Evolutionary conservation across 2,797 vertebrate genomes (phyloP).

Genomic region (Crossoptilon crossoptilon): DNA sequence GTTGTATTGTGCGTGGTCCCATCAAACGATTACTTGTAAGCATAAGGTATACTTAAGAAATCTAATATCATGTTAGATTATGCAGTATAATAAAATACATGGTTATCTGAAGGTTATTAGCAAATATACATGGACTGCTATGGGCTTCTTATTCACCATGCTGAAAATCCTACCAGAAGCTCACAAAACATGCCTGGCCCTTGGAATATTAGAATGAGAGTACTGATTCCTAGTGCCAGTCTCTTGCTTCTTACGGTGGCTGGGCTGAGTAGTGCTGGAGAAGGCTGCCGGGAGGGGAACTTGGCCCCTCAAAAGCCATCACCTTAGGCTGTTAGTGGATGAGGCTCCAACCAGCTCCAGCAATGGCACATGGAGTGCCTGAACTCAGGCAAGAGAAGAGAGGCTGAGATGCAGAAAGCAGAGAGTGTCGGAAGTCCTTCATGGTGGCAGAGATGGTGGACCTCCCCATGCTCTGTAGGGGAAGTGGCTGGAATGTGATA

Average conservation of each 20-base stretch:
- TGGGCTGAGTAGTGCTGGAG: not conserved
- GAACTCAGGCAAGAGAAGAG: no score
- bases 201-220: not conserved
- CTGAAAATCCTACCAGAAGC: not conserved
- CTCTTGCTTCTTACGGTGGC: constrained; percentile 54
- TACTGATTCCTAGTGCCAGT: not conserved
- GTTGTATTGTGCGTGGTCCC: constrained; percentile 65
- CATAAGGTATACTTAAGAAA: constrained; percentile 68
- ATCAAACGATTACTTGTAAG: constrained; percentile 60
- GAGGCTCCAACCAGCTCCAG: not conserved
- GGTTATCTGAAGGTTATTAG: not conserved
- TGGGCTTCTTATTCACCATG: not conserved
- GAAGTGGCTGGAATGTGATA: not conserved
- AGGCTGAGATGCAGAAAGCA: not conserved
- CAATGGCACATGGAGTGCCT: not conserved
- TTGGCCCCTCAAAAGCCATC: not conserved
- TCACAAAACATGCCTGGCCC: not conserved
- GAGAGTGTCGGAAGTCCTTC: not conserved
- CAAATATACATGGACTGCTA: not conserved
- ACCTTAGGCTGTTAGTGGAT: no score
- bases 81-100: constrained; percentile 32
- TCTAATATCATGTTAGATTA: constrained; percentile 64
- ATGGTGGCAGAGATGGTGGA: no score
- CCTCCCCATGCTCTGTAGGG: not conserved
- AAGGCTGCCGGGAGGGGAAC: not conserved